Evolutionary conservation across 2,797 vertebrate genomes (phyloP), one percentile per base, ranked within the genome.

Genomic region (Clamator glandarius): DNA sequence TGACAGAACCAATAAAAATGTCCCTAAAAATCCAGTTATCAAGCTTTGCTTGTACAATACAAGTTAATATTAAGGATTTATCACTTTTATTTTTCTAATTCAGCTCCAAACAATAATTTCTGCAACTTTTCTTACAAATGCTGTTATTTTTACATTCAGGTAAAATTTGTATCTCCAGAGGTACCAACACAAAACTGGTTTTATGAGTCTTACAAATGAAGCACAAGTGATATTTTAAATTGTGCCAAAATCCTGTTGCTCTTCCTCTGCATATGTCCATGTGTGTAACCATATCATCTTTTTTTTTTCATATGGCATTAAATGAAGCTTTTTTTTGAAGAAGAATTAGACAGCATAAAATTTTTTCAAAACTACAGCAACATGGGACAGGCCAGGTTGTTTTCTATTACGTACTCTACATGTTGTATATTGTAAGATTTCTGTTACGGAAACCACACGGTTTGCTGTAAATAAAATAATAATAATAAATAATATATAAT

Each of bases 381-480:
- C 8, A 7, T 33, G 21, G 6, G 64, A 54, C 5, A 3, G 31
- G 15, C 31, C 15, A 18, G 54, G 33, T 33, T 50, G 10, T 80
- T 59, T 15, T 29, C 7, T 11, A 0, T 74, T 33, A 20, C 6
- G 3, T 36, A 33, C 29, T 4, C 15, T 31, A 16, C 9, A n/a
- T 63, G 16, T 5, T 28, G 12, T 5, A 12, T 77, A 17, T 5
- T 55, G 5, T 58, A 57, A 69, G 42, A 26, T 36, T 64, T 76
- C 63, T 69, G 12, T 63, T 55, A 25, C 0, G 2, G 35, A 64
- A 6, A 36, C 7, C 11, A 39, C 9, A 17, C 7, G 9, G 16
- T 88, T 63, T 33, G 20, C 72, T 75, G 33, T 33, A 67, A 61
- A 20, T 21, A 46, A 46, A 46, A 11, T 46, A 14, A 42, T 42